Evolutionary conservation across 1,140 invertebrate genomes (phyloP), one percentile per base, ranked within the genome.

Genomic region (Lethrus apterus): DNA sequence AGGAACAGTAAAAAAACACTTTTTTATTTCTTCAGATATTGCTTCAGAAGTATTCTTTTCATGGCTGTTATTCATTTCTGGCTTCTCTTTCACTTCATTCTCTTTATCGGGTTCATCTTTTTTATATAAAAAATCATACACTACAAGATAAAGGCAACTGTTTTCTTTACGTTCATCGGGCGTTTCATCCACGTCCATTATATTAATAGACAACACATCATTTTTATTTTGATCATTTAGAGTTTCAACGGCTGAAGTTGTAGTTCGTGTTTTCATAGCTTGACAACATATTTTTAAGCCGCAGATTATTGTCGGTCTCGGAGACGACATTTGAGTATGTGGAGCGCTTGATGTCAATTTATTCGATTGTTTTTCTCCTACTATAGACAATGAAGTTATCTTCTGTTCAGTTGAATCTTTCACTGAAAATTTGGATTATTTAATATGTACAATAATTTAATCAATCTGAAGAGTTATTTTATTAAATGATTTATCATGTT

Each of bases 121-220:
- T 15, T 34, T 73, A 50, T 76, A 75, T 57, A 73, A 65, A 58
- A 77, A 77, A 57, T 78, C 75, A 47, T 76, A 78, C 0, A 78
- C 55, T 2, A 78, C 71, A 17, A 78, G 59, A 60, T 75, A 76
- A 41, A 74, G 63, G 40, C 65, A 65, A 30, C 51, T 50, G 3
- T 13, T 24, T 31, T 40, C 47, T 23, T 44, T 52, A 5, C 31
- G 36, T 26, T 21, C 46, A 34, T 52, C 38, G 4, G 35, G 34
- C 13, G 10, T 45, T 26, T 46, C 49, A 10, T 55, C 44, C 13
- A 35, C 49, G 23, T 59, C 50, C 44, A 56, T 54, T 33, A 54
- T 52, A 40, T 50, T 52, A 21, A 50, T 52, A 9, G 36, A 44
- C 26, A 26, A 38, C 20, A 20, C 44, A 19, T 49, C 36, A 26